Conservation (phyloP, 2,888 invertebrate species). For the Protophormia terraenovae region DNA sequence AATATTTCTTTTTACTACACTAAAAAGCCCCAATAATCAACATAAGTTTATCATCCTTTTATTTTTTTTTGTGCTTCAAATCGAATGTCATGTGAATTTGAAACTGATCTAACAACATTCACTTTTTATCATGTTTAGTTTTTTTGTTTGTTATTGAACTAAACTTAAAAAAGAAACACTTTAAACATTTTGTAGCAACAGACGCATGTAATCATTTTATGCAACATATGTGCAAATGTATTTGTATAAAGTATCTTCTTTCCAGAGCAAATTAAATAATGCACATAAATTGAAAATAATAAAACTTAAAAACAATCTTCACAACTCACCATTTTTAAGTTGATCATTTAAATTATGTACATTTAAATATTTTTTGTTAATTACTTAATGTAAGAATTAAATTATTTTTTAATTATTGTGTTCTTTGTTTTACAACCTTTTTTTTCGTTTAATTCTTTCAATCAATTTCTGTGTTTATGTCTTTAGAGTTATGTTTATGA, state of each 20-base stretch:
- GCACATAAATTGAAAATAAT: not conserved
- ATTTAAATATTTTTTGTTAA: not conserved
- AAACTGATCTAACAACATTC: conserved; percentile 61
- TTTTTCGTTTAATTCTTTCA: not conserved
- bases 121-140: conserved; percentile 44
- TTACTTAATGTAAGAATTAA: not conserved
- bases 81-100: conserved; percentile 22
- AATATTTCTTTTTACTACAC: too few species aligned
- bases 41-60: conserved; percentile 13
- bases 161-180: conserved; percentile 27
- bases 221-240: too few species aligned
- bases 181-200: not conserved
- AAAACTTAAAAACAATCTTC: not conserved
- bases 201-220: not conserved
- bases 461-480: not conserved
- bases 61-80: not conserved
- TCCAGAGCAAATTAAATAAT: not conserved
- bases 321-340: not conserved
- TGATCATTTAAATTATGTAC: not conserved
- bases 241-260: not conserved
- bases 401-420: not conserved
- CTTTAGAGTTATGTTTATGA: conserved; percentile 41
- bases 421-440: not conserved
- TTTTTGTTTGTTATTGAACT: conserved; percentile 25
- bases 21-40: too few species aligned